Percentiles rank a stretch among this genome's conserved stretches.
Evolutionary conservation across 64 coral and sea anemone species (phyloP).

Genomic region (Dendrophyllia cribrosa): DNA sequence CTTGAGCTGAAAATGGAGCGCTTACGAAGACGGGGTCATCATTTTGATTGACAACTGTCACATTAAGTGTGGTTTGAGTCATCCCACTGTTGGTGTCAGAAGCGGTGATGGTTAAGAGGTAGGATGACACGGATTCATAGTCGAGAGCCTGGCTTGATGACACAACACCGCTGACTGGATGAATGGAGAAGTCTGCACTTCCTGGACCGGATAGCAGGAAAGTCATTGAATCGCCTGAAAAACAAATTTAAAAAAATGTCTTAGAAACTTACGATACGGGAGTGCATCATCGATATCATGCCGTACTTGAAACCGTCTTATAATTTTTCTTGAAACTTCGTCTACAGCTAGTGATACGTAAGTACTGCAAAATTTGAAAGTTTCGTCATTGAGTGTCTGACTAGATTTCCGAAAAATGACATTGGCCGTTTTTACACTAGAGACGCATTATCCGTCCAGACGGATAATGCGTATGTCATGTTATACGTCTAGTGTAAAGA

Average conservation of each 20-base stretch:
- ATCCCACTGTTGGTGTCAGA: slow-evolving; percentile 20
- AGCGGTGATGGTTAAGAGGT: slow-evolving; percentile 31
- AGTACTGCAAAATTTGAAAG: no score
- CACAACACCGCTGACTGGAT: slow-evolving; percentile 40
- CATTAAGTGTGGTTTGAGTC: slow-evolving; percentile 19
- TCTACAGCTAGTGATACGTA: no score
- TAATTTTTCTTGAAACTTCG: no score
- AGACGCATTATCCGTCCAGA: no score
- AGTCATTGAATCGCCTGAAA: slow-evolving; percentile 7
- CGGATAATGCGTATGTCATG: no score
- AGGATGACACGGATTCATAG: slow-evolving; percentile 22
- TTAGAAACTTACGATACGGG: no score
- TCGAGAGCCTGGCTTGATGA: slow-evolving; percentile 5
- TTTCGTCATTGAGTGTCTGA: no score
- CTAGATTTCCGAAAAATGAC: no score
- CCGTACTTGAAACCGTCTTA: no score
- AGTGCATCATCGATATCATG: no score
- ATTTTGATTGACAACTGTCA: slow-evolving; percentile 45
- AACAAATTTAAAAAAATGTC: neutral
- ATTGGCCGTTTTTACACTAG: no score
- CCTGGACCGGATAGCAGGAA: slow-evolving; percentile 38
- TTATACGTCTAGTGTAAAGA: no score
- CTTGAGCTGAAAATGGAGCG: slow-evolving; percentile 1
- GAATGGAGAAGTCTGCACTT: slow-evolving; percentile 43
- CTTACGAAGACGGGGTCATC: slow-evolving; percentile 25